Evolutionary conservation across 2,888 invertebrate genomes (phyloP).

Genomic region (Clistopyga incitator): DNA sequence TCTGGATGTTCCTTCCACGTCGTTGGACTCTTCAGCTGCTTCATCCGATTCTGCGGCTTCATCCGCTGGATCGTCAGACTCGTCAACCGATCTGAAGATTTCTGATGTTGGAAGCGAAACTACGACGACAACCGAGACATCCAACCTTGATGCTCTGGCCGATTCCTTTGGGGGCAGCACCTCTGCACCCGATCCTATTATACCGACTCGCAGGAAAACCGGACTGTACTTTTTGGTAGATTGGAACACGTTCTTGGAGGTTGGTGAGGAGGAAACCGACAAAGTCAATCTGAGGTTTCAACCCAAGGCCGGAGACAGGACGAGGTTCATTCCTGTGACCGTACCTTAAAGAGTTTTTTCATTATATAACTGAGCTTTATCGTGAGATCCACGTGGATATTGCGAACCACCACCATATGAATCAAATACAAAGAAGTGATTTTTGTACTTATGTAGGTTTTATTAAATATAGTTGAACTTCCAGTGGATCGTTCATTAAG

Average conservation of each 20-base stretch:
- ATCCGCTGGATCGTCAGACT: not conserved
- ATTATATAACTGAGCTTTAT: slow-evolving; percentile 18
- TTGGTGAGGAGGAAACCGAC: slow-evolving; percentile 90
- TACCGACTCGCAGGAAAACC: slow-evolving; percentile 89
- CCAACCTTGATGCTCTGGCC: slow-evolving; percentile 88
- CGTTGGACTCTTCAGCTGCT: not conserved
- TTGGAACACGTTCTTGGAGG: slow-evolving; percentile 94
- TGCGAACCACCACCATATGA: not conserved
- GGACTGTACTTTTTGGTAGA: slow-evolving; percentile 94
- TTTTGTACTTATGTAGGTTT: slow-evolving; percentile 19
- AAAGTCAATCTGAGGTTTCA: slow-evolving; percentile 92
- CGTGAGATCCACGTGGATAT: not conserved
- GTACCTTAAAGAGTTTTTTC: slow-evolving; percentile 87
- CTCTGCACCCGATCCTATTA: slow-evolving; percentile 86
- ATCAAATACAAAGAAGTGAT: slow-evolving; percentile 30
- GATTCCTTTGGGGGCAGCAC: slow-evolving; percentile 91
- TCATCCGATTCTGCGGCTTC: slow-evolving; percentile 1
- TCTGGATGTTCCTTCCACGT: slow-evolving; percentile 25
- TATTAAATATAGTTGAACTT: not conserved
- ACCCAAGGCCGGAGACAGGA: slow-evolving; percentile 92
- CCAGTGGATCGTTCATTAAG: not conserved
- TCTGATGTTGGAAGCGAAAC: slow-evolving; percentile 22
- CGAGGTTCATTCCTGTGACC: slow-evolving; percentile 90
- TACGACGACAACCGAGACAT: slow-evolving; percentile 38
- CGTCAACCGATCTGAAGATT: not conserved